A percentile compares a stretch with the other conserved stretches of the same genome.
Evolutionary conservation across 2,888 invertebrate species (phyloP).

Genomic region (Rhogogaster chlorosoma): DNA sequence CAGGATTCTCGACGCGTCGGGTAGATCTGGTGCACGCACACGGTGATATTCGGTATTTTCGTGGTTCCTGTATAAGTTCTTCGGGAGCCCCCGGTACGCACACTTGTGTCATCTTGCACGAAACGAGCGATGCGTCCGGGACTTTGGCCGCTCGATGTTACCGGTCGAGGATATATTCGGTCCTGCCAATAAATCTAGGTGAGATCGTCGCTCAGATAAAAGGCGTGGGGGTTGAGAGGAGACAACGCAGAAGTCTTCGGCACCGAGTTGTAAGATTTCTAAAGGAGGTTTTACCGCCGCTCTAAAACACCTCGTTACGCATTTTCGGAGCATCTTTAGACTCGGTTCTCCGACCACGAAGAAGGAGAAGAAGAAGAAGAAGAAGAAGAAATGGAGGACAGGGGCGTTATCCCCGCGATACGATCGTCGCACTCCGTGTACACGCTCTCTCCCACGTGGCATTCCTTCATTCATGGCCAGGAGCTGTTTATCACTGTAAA

Average conservation of each 20-base stretch:
- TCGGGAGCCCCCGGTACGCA: slow-evolving; percentile 20
- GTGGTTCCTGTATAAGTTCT: slow-evolving; percentile 18
- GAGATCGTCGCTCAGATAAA: slow-evolving; percentile 66
- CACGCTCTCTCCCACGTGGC: slow-evolving; percentile 33
- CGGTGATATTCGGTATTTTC: not conserved
- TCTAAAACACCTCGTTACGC: slow-evolving; percentile 50
- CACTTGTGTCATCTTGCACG: slow-evolving; percentile 7
- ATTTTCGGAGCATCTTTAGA: slow-evolving; percentile 37
- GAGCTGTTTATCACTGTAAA: slow-evolving; percentile 48
- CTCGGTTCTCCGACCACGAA: not conserved
- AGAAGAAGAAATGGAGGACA: not conserved
- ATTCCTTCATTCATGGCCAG: slow-evolving; percentile 48
- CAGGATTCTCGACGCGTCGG: slow-evolving; percentile 41
- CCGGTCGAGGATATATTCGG: slow-evolving; percentile 16
- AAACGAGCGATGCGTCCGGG: slow-evolving; percentile 51
- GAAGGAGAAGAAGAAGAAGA: not conserved
- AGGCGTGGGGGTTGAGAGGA: slow-evolving; percentile 53
- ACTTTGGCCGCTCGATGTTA: not conserved
- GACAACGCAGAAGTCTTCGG: slow-evolving; percentile 55
- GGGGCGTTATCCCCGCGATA: slow-evolving; percentile 20
- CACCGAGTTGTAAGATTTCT: slow-evolving; percentile 11
- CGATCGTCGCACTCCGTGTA: slow-evolving; percentile 17
- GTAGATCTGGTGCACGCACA: slow-evolving; percentile 51
- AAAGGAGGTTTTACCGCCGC: slow-evolving; percentile 30
- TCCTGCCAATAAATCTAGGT: slow-evolving; percentile 64